Conservation (phyloP, 1,140 invertebrate species). For the Psilanteris sp. region DNA sequence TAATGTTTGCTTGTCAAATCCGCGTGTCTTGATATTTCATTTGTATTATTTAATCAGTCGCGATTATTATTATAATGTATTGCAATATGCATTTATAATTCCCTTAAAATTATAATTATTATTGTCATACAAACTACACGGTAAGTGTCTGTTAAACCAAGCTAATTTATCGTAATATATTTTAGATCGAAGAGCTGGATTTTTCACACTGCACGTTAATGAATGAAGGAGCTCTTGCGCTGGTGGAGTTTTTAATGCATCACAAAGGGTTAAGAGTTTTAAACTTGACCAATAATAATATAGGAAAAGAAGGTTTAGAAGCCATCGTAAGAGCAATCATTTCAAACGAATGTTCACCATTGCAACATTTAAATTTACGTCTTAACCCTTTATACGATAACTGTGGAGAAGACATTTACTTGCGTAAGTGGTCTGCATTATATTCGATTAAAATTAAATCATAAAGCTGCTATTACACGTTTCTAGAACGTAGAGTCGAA, state of each 20-base stretch:
- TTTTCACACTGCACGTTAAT: conserved; percentile 75
- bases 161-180: conserved; percentile 1
- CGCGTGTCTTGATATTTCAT: no score
- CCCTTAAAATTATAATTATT: no score
- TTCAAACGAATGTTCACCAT: conserved; percentile 30
- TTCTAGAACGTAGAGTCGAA: no score
- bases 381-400: conserved; percentile 71
- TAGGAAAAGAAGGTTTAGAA: conserved; percentile 68
- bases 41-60: no score
- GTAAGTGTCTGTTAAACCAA: no score
- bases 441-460: no score
- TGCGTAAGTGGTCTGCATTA: conserved; percentile 68
- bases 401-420: conserved; percentile 68
- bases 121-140: no score
- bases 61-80: no score
- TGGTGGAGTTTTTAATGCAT: conserved; percentile 69
- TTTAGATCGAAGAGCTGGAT: conserved; percentile 71
- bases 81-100: no score
- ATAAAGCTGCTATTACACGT: no score
- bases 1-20: no score
- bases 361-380: conserved; percentile 68
- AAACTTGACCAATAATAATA: conserved; percentile 71
- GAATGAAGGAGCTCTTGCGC: conserved; percentile 68
- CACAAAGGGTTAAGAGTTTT: conserved; percentile 62
- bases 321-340: conserved; percentile 70